phyloP scores from a whole-genome alignment of 2,113 vertebrate genomes.

The Petaurus breviceps region DNA sequence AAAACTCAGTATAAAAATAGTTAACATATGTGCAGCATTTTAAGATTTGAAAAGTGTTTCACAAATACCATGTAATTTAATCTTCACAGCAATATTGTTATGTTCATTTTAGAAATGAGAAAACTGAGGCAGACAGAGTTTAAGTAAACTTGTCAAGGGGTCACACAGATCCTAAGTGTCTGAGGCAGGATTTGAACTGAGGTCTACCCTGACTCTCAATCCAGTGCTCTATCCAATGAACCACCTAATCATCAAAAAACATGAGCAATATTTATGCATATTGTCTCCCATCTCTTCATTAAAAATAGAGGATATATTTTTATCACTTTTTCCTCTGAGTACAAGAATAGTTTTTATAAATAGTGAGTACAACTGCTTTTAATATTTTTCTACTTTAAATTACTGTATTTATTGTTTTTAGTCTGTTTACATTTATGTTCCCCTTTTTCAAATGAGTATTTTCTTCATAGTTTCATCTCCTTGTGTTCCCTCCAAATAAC shows the following conservation, averaged over 20 bases:
- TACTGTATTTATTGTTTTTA: too few species aligned
- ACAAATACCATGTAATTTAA: not conserved
- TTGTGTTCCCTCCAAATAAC: not conserved
- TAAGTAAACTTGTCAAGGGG: not conserved
- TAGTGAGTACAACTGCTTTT: not conserved
- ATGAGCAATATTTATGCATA: not conserved
- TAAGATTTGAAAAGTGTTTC: not conserved
- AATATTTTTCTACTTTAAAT: too few species aligned
- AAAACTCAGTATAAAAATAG: not conserved
- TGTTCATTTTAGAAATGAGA: not conserved
- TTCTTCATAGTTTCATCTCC: not conserved
- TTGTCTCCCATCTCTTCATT: not conserved
- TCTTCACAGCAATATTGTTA: not conserved
- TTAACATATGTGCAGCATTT: not conserved
- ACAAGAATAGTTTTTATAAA: not conserved
- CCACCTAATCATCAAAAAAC: not conserved
- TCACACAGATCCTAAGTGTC: not conserved
- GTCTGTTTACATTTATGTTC: too few species aligned
- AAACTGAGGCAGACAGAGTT: not conserved
- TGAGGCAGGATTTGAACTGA: not conserved
- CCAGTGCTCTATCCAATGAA: not conserved
- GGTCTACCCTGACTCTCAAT: not conserved
- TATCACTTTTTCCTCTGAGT: not conserved
- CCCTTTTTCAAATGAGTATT: too few species aligned
- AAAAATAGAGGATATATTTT: not conserved